These are phyloP conservation scores for Acyrthosiphon pisum DNA, from an alignment of 1,140 invertebrate genomes.

Conservation along the genomic window DNA sequence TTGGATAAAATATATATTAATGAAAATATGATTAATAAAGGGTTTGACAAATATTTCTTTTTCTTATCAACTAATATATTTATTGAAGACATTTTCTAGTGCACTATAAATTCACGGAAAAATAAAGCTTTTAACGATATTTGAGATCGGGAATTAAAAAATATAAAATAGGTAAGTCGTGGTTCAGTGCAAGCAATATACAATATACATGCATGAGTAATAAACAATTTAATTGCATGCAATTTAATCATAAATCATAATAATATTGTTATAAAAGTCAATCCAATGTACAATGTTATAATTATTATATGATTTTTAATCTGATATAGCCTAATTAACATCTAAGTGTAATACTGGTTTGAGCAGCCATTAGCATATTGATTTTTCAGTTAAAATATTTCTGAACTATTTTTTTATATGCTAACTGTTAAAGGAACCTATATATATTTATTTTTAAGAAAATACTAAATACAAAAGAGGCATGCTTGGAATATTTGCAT, in stretches of 20 bases:
- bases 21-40: neutral
- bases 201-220: neutral
- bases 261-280: conserved; percentile 18
- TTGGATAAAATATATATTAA: neutral
- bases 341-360: conserved; percentile 2
- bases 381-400: conserved; percentile 1
- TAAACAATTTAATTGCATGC: conserved; percentile 6
- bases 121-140: neutral
- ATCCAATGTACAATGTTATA: conserved; percentile 11
- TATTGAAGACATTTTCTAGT: neutral
- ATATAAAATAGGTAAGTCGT: neutral
- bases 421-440: neutral
- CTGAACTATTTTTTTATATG: neutral
- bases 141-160: neutral
- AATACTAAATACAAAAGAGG: neutral
- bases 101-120: neutral
- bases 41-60: neutral
- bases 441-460: neutral
- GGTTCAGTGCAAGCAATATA: neutral
- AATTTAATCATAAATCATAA: conserved; percentile 15
- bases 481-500: neutral
- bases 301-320: conserved; percentile 16
- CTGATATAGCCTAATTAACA: neutral
- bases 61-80: neutral
- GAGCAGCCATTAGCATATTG: neutral